phyloP scores from a whole-genome alignment of 2,797 vertebrate genomes.

The Avahi laniger region DNA sequence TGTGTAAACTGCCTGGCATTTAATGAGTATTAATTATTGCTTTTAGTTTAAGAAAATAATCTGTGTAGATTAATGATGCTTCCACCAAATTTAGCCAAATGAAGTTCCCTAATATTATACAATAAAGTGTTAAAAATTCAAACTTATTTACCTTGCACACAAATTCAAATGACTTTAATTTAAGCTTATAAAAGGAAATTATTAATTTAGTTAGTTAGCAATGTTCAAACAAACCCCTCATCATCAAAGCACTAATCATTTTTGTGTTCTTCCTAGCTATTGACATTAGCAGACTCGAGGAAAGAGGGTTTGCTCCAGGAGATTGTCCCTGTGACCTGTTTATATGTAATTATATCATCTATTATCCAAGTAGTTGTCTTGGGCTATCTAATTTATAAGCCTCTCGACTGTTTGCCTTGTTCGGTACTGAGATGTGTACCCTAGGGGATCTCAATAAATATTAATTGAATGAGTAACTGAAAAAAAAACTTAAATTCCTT shows the following conservation, averaged over 20 bases:
- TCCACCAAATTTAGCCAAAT: background rate
- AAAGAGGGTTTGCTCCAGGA: background rate
- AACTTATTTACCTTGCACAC: background rate
- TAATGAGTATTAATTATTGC: background rate
- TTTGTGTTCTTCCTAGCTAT: background rate
- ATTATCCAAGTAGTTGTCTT: background rate
- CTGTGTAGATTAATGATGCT: background rate
- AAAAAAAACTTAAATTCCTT: background rate
- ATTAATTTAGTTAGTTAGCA: background rate
- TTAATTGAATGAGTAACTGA: slow-evolving; percentile 24
- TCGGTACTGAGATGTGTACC: background rate
- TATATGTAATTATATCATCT: background rate
- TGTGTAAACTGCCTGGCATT: background rate
- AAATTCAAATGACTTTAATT: background rate
- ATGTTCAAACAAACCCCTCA: background rate
- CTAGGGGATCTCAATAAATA: background rate
- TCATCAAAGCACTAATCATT: background rate
- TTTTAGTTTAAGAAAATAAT: background rate
- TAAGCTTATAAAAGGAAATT: slow-evolving; percentile 18
- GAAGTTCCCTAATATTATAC: background rate
- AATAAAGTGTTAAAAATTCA: background rate
- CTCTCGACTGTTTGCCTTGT: background rate
- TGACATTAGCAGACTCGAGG: background rate
- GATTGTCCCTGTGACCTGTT: background rate
- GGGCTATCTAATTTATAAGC: background rate